These are phyloP conservation scores for Herpetotheres cachinnans DNA, from an alignment of 2,113 vertebrate genomes.

Conservation along the genomic window DNA sequence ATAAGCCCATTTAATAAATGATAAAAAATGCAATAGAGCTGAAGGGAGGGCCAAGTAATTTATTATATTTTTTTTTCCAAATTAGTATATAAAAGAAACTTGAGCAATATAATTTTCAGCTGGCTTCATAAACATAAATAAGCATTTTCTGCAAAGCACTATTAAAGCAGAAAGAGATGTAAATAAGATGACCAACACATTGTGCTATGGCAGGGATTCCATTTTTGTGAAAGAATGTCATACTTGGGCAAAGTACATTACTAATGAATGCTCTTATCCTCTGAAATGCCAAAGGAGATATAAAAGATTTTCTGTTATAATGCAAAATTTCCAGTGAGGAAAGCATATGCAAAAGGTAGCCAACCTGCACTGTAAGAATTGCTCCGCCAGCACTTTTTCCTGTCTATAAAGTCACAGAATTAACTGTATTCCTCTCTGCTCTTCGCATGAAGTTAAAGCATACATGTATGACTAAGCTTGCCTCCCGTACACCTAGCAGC, in stretches of 20 bases:
- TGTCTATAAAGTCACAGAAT: neutral
- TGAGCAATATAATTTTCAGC: conserved; percentile 61
- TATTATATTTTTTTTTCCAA: neutral
- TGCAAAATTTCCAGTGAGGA: conserved; percentile 31
- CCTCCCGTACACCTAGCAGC: neutral
- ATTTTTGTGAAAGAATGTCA: conserved; percentile 34
- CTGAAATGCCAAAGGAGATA: conserved; percentile 18
- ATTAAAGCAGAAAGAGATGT: conserved; percentile 42
- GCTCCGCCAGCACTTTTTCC: neutral
- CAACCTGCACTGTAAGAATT: neutral
- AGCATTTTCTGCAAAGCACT: conserved; percentile 61
- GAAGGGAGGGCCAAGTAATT: neutral
- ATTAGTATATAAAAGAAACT: conserved; percentile 45
- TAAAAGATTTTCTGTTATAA: neutral
- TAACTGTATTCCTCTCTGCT: neutral
- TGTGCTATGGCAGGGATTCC: conserved; percentile 29
- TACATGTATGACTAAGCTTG: rapidly evolving
- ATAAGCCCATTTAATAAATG: neutral
- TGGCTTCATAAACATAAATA: conserved; percentile 66
- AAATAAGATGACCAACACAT: conserved; percentile 23
- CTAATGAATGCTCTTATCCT: conserved; percentile 49
- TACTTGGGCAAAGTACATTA: conserved; percentile 51
- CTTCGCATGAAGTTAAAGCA: neutral
- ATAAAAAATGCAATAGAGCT: conserved; percentile 9
- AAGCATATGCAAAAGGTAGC: neutral